Conservation (phyloP, 2,888 invertebrate genomes). For the Campopleginae sp. region DNA sequence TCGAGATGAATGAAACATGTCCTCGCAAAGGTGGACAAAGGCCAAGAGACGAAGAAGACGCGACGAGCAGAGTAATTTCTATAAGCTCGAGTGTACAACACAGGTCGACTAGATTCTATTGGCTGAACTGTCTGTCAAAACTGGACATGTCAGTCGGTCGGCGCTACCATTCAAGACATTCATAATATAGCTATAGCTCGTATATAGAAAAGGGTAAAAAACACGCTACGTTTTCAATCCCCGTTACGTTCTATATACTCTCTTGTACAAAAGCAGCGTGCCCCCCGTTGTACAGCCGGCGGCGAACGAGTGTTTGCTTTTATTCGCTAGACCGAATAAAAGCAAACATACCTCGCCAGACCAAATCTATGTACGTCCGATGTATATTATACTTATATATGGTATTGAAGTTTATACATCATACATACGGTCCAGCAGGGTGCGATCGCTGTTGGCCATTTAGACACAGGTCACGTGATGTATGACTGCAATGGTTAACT, state of each 20-base stretch:
- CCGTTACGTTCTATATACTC: not conserved
- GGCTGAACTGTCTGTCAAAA: conserved; percentile 77
- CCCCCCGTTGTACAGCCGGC: conserved; percentile 39
- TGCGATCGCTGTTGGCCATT: conserved; percentile 23
- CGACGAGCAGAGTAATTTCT: conserved; percentile 11
- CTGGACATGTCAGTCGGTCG: conserved; percentile 71
- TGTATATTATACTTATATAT: conserved; percentile 7
- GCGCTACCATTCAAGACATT: conserved; percentile 51
- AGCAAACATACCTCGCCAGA: conserved; percentile 40
- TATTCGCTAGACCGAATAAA: conserved; percentile 47
- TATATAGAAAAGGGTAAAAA: conserved; percentile 32
- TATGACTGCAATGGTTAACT: not conserved
- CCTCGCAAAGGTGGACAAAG: not conserved
- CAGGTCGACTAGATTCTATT: conserved; percentile 68
- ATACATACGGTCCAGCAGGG: not conserved
- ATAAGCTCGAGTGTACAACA: conserved; percentile 20
- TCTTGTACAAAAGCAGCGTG: conserved; percentile 44
- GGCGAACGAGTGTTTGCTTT: conserved; percentile 55
- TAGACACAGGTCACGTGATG: not conserved
- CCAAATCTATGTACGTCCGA: conserved; percentile 27
- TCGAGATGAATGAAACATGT: conserved; percentile 5
- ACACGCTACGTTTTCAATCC: conserved; percentile 15
- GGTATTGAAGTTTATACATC: conserved; percentile 4
- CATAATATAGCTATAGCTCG: conserved; percentile 7
- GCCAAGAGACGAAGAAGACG: not conserved